phyloP scores from a whole-genome alignment of 2,888 invertebrate species.

The Hydrotaea cyrtoneurina region DNA sequence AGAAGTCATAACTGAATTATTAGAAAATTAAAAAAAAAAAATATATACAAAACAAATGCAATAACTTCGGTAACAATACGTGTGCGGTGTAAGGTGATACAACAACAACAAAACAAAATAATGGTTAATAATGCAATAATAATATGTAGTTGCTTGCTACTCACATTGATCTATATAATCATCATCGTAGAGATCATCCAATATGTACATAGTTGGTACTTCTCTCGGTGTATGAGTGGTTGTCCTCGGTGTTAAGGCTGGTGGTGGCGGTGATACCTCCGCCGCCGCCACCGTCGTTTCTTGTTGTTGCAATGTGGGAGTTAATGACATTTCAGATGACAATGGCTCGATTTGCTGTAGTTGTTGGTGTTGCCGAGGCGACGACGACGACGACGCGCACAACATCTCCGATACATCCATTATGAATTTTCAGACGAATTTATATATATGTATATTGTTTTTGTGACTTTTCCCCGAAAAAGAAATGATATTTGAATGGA shows the following conservation, averaged over 20 bases:
- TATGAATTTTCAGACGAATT: slow-evolving; percentile 44
- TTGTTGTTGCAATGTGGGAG: slow-evolving; percentile 51
- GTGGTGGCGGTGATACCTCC: slow-evolving; percentile 42
- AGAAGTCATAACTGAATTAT: neutral
- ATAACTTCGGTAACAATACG: neutral
- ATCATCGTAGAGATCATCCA: slow-evolving; percentile 69
- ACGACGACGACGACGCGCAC: slow-evolving; percentile 26
- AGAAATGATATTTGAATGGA: neutral
- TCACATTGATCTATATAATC: slow-evolving; percentile 66
- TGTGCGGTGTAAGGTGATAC: neutral
- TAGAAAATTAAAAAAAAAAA: neutral
- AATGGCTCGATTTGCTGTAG: slow-evolving; percentile 33
- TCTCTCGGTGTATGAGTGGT: slow-evolving; percentile 65
- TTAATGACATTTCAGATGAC: slow-evolving; percentile 61
- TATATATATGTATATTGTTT: no score
- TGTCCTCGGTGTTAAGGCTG: slow-evolving; percentile 72
- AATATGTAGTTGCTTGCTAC: slow-evolving; percentile 4
- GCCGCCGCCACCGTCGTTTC: slow-evolving; percentile 31
- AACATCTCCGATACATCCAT: slow-evolving; percentile 60
- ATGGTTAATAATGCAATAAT: neutral
- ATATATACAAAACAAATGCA: neutral
- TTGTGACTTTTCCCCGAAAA: neutral
- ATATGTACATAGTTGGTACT: slow-evolving; percentile 75
- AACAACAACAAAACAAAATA: slow-evolving; percentile 20
- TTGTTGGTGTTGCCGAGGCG: slow-evolving; percentile 36